Conservation (phyloP, 2,888 invertebrate species). For the Molanna angustata region DNA sequence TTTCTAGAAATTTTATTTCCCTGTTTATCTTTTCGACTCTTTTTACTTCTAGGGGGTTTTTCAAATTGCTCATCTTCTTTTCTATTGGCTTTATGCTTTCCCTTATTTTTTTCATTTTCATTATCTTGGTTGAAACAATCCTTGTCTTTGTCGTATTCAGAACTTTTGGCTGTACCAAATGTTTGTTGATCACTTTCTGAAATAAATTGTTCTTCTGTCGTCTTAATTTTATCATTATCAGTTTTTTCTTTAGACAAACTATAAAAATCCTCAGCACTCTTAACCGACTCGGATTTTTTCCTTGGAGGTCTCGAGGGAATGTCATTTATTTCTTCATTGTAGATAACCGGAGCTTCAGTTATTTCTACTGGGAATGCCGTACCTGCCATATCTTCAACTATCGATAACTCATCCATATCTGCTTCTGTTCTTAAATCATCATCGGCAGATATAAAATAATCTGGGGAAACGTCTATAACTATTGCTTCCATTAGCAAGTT, state of each 20-base stretch:
- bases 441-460: slow-evolving; percentile 74
- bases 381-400: slow-evolving; percentile 66
- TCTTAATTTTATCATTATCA: slow-evolving; percentile 57
- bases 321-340: slow-evolving; percentile 51
- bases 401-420: slow-evolving; percentile 81
- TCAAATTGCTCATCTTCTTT: slow-evolving; percentile 24
- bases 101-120: slow-evolving; percentile 13
- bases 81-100: slow-evolving; percentile 36
- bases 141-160: slow-evolving; percentile 43
- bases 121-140: slow-evolving; percentile 35
- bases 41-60: slow-evolving; percentile 32
- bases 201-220: slow-evolving; percentile 58
- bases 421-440: slow-evolving; percentile 84
- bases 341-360: slow-evolving; percentile 13
- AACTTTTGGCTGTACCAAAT: slow-evolving; percentile 65
- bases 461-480: slow-evolving; percentile 84
- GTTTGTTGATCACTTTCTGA: slow-evolving; percentile 63
- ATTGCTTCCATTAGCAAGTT: slow-evolving; percentile 89
- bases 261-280: slow-evolving; percentile 62
- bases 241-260: slow-evolving; percentile 63
- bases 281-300: slow-evolving; percentile 63
- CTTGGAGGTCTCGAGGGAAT: slow-evolving; percentile 58
- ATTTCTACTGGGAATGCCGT: slow-evolving; percentile 33
- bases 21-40: slow-evolving; percentile 43
- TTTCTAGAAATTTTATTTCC: slow-evolving; percentile 48